A percentile compares a stretch with the other conserved stretches of the same genome.
phyloP scores from a whole-genome alignment of 2,888 invertebrate species.

The Melanostoma scalare region DNA sequence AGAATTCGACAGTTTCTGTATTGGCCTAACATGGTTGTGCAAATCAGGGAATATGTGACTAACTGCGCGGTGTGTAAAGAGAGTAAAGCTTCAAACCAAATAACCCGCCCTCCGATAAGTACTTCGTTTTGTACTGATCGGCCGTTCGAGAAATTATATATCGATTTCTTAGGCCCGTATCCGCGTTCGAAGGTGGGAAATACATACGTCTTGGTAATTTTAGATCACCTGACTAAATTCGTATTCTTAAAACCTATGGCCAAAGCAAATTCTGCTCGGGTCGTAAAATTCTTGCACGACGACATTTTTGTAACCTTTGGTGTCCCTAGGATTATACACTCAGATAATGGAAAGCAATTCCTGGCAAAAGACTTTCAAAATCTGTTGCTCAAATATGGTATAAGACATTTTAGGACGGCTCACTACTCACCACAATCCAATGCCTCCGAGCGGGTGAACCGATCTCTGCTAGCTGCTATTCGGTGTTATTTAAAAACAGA shows the following conservation, averaged over 20 bases:
- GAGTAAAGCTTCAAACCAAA: neutral
- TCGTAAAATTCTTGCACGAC: neutral
- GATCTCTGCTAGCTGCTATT: constrained; percentile 76
- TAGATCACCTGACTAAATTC: no score
- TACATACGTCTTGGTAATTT: neutral
- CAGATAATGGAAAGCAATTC: constrained; percentile 75
- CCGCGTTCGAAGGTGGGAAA: neutral
- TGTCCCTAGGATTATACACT: constrained; percentile 35
- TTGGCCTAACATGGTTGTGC: neutral
- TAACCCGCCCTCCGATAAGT: neutral
- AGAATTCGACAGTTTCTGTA: neutral
- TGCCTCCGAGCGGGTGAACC: constrained; percentile 76
- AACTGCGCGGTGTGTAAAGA: neutral
- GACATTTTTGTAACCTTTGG: neutral
- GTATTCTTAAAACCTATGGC: neutral
- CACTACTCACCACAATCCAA: constrained; percentile 3
- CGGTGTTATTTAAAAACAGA: constrained; percentile 49
- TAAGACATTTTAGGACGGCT: constrained; percentile 52
- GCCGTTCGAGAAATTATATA: no score
- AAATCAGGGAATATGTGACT: neutral
- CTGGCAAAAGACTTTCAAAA: constrained; percentile 53
- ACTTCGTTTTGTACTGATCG: no score
- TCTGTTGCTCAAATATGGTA: constrained; percentile 20
- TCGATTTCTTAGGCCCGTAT: neutral
- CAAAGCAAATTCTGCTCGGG: neutral